A percentile compares a stretch with the other conserved stretches of the same genome.
Evolutionary conservation across 2,113 vertebrate genomes (phyloP).

Genomic region (Garra rufa): DNA sequence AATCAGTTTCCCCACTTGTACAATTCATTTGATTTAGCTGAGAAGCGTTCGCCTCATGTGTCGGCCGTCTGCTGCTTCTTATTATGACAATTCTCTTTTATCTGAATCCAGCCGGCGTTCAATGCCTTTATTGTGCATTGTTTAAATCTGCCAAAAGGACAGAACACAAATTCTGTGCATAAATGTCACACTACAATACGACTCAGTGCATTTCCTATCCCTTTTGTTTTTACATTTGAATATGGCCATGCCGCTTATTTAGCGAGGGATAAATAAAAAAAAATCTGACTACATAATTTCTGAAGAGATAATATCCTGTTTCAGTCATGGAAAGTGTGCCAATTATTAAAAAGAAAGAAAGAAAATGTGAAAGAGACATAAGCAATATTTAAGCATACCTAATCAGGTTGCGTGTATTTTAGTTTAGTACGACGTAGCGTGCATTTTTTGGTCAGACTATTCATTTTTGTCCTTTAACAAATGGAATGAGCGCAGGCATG

Average conservation of each 20-base stretch:
- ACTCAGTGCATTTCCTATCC: conserved; percentile 28
- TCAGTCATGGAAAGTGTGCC: not conserved
- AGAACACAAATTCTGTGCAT: conserved; percentile 62
- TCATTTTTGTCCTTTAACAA: conserved; percentile 59
- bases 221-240: conserved; percentile 33
- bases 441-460: conserved; percentile 46
- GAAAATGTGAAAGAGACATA: not conserved
- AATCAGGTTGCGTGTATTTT: conserved; percentile 31
- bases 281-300: not conserved
- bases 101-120: conserved; percentile 83
- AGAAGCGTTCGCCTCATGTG: conserved; percentile 86
- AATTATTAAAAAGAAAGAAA: not conserved
- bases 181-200: conserved; percentile 53
- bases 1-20: conserved; percentile 85
- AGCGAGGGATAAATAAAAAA: not conserved
- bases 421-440: conserved; percentile 43
- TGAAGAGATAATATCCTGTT: not conserved
- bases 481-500: conserved; percentile 57
- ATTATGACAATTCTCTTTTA: conserved; percentile 86
- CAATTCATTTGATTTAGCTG: conserved; percentile 89
- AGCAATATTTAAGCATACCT: conserved; percentile 30
- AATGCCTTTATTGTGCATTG: conserved; percentile 85
- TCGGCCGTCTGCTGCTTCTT: conserved; percentile 85
- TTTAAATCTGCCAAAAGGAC: conserved; percentile 74
- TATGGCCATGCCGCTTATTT: not conserved